Conservation (phyloP, 2,888 invertebrate genomes). For the Thera britannica region DNA sequence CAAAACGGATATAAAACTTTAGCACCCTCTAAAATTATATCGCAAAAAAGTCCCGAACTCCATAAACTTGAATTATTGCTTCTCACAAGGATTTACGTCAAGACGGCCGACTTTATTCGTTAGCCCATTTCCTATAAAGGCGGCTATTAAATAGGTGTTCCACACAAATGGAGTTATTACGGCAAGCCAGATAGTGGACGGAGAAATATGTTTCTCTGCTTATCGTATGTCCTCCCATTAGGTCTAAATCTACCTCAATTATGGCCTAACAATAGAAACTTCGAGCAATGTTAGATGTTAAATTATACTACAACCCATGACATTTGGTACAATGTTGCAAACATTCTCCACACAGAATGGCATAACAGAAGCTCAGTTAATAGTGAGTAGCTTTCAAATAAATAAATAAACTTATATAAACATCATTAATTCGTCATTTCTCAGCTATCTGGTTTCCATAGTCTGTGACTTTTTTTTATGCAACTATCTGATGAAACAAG, state of each 20-base stretch:
- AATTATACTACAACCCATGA: conserved; percentile 29
- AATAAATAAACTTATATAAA: too few species aligned
- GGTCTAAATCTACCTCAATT: conserved; percentile 51
- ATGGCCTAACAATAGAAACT: conserved; percentile 49
- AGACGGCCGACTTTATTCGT: conserved; percentile 77
- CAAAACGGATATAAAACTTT: conserved; percentile 53
- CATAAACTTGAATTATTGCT: conserved; percentile 78
- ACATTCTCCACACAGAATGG: background rate
- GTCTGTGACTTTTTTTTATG: too few species aligned
- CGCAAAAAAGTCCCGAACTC: conserved; percentile 63
- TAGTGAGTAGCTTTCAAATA: background rate
- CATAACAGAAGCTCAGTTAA: background rate
- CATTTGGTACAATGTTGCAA: background rate
- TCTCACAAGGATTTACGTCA: conserved; percentile 71
- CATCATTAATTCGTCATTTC: too few species aligned
- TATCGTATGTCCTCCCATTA: conserved; percentile 54
- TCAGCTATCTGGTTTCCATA: too few species aligned
- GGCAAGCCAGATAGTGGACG: conserved; percentile 59
- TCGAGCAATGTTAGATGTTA: conserved; percentile 35
- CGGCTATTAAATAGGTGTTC: conserved; percentile 72
- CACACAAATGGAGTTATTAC: conserved; percentile 69
- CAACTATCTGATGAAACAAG: too few species aligned
- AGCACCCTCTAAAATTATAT: conserved; percentile 56
- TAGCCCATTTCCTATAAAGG: conserved; percentile 70
- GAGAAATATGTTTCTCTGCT: conserved; percentile 61